Conservation (phyloP, 2,888 invertebrate species). For the Dione vanillae region DNA sequence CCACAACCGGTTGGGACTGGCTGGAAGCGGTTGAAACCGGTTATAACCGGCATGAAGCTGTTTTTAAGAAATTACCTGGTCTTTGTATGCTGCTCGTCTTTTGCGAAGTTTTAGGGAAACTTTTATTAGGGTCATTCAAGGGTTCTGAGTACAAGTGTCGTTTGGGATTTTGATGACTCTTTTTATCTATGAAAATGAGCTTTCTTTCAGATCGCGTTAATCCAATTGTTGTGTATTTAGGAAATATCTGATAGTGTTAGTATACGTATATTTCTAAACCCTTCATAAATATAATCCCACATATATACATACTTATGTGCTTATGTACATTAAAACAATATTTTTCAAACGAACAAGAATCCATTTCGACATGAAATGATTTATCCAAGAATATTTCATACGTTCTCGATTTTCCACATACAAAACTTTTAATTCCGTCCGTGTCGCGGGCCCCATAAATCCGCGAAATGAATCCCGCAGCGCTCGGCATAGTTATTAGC, state of each 20-base stretch:
- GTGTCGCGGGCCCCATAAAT: conserved; percentile 51
- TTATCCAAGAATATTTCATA: conserved; percentile 15
- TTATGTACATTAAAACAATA: not conserved
- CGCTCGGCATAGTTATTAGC: conserved; percentile 49
- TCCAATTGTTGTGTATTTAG: not conserved
- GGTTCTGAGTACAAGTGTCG: conserved; percentile 8
- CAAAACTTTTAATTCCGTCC: conserved; percentile 52
- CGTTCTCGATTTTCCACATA: conserved; percentile 28
- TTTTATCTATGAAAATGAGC: not conserved
- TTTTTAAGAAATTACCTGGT: conserved; percentile 36
- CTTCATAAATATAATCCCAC: too few species aligned
- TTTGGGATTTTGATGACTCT: not conserved
- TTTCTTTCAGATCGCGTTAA: not conserved
- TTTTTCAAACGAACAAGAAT: not conserved
- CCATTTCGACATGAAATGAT: not conserved
- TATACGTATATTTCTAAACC: too few species aligned
- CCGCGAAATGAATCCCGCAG: conserved; percentile 51
- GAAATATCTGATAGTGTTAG: not conserved
- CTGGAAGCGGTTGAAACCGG: conserved; percentile 50
- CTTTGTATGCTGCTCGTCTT: conserved; percentile 31
- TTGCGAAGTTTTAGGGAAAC: conserved; percentile 19
- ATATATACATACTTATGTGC: not conserved
- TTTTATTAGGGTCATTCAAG: conserved; percentile 28
- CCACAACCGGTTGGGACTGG: conserved; percentile 55
- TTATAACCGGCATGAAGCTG: conserved; percentile 39